Evolutionary conservation across 2,797 vertebrate genomes (phyloP).

Genomic region (Apogon talboti): DNA sequence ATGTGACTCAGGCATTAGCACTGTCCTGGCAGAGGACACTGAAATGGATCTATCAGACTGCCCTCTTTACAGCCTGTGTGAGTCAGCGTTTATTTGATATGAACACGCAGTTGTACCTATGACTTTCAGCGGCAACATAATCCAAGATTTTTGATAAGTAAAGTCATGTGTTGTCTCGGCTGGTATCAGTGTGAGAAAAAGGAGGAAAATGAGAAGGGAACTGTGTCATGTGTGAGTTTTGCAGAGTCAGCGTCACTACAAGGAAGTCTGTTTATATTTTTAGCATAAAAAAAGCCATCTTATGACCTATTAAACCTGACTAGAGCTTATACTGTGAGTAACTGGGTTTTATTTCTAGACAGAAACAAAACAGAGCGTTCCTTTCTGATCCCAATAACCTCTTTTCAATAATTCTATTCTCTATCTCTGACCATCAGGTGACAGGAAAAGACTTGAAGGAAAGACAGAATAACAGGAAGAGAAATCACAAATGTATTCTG

Average conservation of each 20-base stretch:
- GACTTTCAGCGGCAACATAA: constrained; percentile 11
- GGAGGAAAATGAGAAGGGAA: background rate
- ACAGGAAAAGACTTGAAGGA: constrained; percentile 72
- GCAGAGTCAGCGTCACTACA: constrained; percentile 29
- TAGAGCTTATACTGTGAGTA: background rate
- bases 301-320: constrained; percentile 14
- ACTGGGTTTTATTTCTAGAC: constrained; percentile 4
- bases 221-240: background rate
- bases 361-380: constrained; percentile 24
- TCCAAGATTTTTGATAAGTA: constrained; percentile 7
- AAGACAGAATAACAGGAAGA: constrained; percentile 81
- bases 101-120: constrained; percentile 15
- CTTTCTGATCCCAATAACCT: constrained; percentile 32
- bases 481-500: constrained; percentile 53
- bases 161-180: background rate
- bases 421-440: constrained; percentile 70
- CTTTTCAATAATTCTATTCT: constrained; percentile 47
- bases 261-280: constrained; percentile 44
- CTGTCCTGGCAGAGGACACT: constrained; percentile 27
- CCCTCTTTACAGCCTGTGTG: constrained; percentile 55
- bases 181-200: constrained; percentile 6
- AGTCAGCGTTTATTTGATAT: constrained; percentile 59
- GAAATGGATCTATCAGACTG: constrained; percentile 55
- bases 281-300: background rate
- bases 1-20: constrained; percentile 53